Evolutionary conservation across 1,140 invertebrate species (phyloP).

Genomic region (Drosophila oshimai): DNA sequence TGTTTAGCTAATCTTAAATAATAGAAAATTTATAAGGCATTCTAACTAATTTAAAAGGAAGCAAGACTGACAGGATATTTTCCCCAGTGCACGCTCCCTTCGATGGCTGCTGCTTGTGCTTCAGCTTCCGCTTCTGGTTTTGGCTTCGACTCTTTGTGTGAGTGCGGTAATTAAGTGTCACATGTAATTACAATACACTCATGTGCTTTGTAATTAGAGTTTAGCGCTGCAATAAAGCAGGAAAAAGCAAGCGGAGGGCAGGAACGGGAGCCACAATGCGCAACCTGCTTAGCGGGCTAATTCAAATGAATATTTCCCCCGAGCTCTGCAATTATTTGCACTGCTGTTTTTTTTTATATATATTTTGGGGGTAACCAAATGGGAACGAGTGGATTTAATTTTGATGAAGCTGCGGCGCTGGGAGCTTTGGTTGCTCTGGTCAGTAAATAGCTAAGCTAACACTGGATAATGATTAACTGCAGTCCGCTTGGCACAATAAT

Average conservation of each 20-base stretch:
- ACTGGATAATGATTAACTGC: constrained; percentile 14
- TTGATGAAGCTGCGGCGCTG: constrained; percentile 6
- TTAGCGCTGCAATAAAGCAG: constrained; percentile 56
- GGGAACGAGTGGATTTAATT: constrained; percentile 12
- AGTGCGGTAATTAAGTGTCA: constrained; percentile 79
- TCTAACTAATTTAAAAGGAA: too few species aligned
- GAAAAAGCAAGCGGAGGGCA: neutral
- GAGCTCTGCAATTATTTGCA: constrained; percentile 65
- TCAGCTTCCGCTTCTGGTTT: constrained; percentile 21
- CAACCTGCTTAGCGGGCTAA: constrained; percentile 37
- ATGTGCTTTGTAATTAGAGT: constrained; percentile 79
- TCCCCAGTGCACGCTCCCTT: constrained; percentile 1
- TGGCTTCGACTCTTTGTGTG: constrained; percentile 41
- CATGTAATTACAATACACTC: constrained; percentile 81
- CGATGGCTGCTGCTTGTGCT: constrained; percentile 6
- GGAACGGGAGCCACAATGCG: constrained; percentile 2
- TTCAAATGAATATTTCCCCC: constrained; percentile 67
- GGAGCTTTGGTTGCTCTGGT: constrained; percentile 1
- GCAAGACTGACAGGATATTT: too few species aligned
- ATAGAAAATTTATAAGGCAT: too few species aligned
- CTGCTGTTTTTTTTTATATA: constrained; percentile 7
- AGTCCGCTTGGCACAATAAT: constrained; percentile 22
- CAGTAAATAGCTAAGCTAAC: constrained; percentile 15
- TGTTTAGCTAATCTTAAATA: too few species aligned
- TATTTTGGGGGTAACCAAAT: constrained; percentile 16